A percentile compares a stretch with the other conserved stretches of the same genome.
Conservation (phyloP, 2,888 invertebrate genomes). For the Drosophila nigricruria region DNA sequence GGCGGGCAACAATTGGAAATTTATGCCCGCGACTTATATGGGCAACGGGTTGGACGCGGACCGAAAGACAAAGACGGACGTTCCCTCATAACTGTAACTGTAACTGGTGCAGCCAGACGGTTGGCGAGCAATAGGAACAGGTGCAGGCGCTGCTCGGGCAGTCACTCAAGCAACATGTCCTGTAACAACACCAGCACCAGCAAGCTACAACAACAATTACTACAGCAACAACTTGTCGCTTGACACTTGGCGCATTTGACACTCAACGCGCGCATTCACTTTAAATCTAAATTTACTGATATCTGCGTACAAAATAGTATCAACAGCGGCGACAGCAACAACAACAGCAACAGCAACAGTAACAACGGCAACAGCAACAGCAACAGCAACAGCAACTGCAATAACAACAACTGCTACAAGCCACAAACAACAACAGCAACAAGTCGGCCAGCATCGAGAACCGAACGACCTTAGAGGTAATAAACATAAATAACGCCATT, state of each 20-base stretch:
- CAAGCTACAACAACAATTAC: constrained; percentile 36
- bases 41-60: constrained; percentile 53
- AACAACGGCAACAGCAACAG: constrained; percentile 39
- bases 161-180: constrained; percentile 70
- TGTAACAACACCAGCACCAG: constrained; percentile 55
- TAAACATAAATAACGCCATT: constrained; percentile 83
- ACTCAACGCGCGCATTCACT: constrained; percentile 82
- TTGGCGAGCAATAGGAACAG: constrained; percentile 34
- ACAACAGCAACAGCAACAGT: constrained; percentile 73
- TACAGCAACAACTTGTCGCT: constrained; percentile 68
- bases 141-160: constrained; percentile 51
- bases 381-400: constrained; percentile 44
- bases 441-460: constrained; percentile 65
- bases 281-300: constrained; percentile 82
- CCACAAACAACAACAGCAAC: constrained; percentile 44
- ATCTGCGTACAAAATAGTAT: constrained; percentile 82
- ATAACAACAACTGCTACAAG: constrained; percentile 41
- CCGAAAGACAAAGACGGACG: constrained; percentile 22
- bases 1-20: constrained; percentile 79
- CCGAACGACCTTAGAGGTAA: constrained; percentile 82
- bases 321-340: constrained; percentile 77
- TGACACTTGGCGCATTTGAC: constrained; percentile 81
- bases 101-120: constrained; percentile 55
- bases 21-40: constrained; percentile 75
- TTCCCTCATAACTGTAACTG: constrained; percentile 67